Percentiles rank a stretch among this genome's conserved stretches.
These are phyloP conservation scores for Molothrus ater DNA, from an alignment of 2,797 vertebrate species.

Conservation along the genomic window DNA sequence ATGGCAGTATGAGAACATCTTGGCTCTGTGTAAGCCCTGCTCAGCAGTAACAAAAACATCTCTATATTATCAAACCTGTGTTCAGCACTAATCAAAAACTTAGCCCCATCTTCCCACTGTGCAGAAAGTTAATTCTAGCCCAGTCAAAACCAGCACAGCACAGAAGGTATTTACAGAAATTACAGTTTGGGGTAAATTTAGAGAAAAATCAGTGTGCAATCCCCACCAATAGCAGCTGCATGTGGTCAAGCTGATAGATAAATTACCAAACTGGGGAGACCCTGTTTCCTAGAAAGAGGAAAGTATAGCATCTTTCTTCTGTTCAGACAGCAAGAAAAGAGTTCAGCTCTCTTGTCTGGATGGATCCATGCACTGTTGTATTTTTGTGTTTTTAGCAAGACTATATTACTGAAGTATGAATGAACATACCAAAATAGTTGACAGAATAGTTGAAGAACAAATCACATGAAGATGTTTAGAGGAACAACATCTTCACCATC, in stretches of 20 bases:
- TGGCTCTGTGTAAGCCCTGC: background rate
- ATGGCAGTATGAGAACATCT: background rate
- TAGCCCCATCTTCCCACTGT: background rate
- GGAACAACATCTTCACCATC: accelerated
- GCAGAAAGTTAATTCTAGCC: background rate
- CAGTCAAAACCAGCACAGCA: background rate
- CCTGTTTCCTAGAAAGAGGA: background rate
- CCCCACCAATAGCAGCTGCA: background rate
- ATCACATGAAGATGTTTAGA: background rate
- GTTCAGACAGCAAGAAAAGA: background rate
- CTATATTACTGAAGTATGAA: background rate
- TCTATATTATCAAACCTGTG: background rate
- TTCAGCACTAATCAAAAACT: background rate
- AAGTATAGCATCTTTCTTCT: background rate
- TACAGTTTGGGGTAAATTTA: background rate
- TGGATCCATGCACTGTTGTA: background rate
- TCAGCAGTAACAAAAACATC: background rate
- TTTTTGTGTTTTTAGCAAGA: background rate
- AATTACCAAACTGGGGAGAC: background rate
- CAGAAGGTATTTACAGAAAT: background rate
- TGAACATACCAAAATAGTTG: background rate
- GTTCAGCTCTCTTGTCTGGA: background rate
- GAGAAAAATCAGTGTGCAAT: background rate
- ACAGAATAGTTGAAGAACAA: background rate
- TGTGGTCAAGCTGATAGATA: background rate